A percentile compares a stretch with the other conserved stretches of the same genome.
These are phyloP conservation scores for Subanguina moxae DNA, from an alignment of 1,140 invertebrate genomes.

Conservation along the genomic window DNA sequence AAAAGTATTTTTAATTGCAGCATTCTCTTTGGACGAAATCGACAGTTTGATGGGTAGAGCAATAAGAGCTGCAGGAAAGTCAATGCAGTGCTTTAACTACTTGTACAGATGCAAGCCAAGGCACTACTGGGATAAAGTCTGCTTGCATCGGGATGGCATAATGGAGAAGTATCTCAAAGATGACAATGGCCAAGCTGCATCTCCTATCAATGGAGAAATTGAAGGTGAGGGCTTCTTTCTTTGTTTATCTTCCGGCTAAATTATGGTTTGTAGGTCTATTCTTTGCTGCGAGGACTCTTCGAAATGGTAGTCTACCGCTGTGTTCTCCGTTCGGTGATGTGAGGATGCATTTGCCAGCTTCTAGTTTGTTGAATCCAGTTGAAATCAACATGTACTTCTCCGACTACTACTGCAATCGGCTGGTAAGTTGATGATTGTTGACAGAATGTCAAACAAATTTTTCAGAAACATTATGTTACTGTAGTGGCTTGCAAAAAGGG, in stretches of 20 bases:
- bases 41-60: conserved; percentile 27
- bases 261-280: conserved; percentile 23
- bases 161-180: conserved; percentile 57
- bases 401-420: conserved; percentile 47
- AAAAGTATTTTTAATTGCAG: neutral
- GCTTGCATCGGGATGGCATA: conserved; percentile 21
- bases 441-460: too few relatives aligned
- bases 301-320: conserved; percentile 16
- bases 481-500: conserved; percentile 38
- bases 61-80: conserved; percentile 12
- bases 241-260: neutral
- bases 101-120: conserved; percentile 56
- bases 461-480: conserved; percentile 41
- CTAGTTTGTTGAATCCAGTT: conserved; percentile 13
- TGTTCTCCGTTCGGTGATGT: conserved; percentile 47
- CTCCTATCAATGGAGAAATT: conserved; percentile 48
- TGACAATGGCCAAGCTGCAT: conserved; percentile 55
- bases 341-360: conserved; percentile 33
- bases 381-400: conserved; percentile 34
- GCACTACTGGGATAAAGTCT: conserved; percentile 53
- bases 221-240: conserved; percentile 33
- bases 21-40: conserved; percentile 32
- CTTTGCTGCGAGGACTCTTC: conserved; percentile 33
- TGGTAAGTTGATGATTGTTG: neutral
- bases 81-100: conserved; percentile 31